Percentiles rank a stretch among this genome's conserved stretches.
phyloP scores from a whole-genome alignment of 2,888 invertebrate genomes.

The Germaria angustata region DNA sequence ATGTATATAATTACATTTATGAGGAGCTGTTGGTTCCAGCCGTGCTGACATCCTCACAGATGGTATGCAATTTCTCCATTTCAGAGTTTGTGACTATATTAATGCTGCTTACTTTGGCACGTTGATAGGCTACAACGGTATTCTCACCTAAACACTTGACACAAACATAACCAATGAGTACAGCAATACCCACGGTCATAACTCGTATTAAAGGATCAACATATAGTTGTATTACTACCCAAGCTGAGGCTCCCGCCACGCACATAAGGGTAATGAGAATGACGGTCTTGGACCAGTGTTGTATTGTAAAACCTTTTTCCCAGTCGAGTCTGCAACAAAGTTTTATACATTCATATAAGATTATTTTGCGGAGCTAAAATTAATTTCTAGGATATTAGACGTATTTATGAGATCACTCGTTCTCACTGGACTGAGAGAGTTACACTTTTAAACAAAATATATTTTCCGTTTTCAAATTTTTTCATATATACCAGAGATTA shows the following conservation, averaged over 20 bases:
- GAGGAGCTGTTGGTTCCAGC: conserved; percentile 32
- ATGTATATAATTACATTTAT: conserved; percentile 37
- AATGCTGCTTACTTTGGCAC: conserved; percentile 92
- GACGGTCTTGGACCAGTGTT: conserved; percentile 92
- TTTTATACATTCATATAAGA: too few species aligned
- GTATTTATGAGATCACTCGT: too few species aligned
- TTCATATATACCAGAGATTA: too few species aligned
- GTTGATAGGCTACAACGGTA: conserved; percentile 93
- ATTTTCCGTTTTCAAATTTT: too few species aligned
- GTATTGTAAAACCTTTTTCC: conserved; percentile 90
- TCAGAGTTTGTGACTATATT: conserved; percentile 83
- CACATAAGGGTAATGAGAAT: conserved; percentile 89
- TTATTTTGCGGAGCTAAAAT: too few species aligned
- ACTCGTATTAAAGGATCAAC: conserved; percentile 89
- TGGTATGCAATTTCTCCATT: conserved; percentile 79
- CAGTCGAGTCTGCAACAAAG: conserved; percentile 84
- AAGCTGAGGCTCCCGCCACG: conserved; percentile 87
- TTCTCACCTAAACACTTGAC: conserved; percentile 93
- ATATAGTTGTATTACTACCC: conserved; percentile 89
- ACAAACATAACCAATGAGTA: conserved; percentile 91
- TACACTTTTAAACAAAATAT: too few species aligned
- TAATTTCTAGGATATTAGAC: too few species aligned
- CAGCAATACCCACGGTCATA: conserved; percentile 89
- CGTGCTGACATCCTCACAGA: conserved; percentile 78
- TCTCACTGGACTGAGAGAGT: too few species aligned